phyloP scores from a whole-genome alignment of 2,888 invertebrate genomes.

The Hypsopygia costalis region DNA sequence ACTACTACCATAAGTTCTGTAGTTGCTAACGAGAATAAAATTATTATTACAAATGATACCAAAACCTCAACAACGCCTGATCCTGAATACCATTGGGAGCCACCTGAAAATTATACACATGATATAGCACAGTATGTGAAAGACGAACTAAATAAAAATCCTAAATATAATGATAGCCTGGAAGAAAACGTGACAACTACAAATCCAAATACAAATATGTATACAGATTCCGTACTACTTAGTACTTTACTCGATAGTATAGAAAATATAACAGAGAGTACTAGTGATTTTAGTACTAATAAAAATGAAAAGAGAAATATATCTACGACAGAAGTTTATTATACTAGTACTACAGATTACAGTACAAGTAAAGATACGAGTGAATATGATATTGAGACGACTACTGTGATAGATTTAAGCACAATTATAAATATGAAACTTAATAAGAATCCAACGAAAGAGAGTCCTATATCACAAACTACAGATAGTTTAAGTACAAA shows the following conservation, averaged over 20 bases:
- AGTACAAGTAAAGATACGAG: background rate
- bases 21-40: constrained; percentile 8
- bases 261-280: background rate
- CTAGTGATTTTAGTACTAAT: constrained; percentile 1
- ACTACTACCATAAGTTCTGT: too few species aligned
- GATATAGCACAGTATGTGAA: constrained; percentile 41
- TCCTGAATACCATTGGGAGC: constrained; percentile 41
- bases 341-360: background rate
- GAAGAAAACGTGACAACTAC: background rate
- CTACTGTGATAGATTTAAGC: too few species aligned
- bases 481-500: too few species aligned
- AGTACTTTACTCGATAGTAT: background rate
- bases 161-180: background rate
- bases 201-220: background rate
- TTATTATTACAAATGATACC: constrained; percentile 11
- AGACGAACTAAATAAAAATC: constrained; percentile 30
- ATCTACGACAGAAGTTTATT: background rate
- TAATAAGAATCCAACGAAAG: too few species aligned
- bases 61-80: constrained; percentile 27
- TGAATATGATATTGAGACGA: background rate
- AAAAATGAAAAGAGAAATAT: background rate
- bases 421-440: too few species aligned
- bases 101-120: constrained; percentile 45
- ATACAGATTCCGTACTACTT: constrained; percentile 1
- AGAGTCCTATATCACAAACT: too few species aligned